Conservation (phyloP, 1,140 invertebrate species). For the Trachymyrmex septentrionalis region DNA sequence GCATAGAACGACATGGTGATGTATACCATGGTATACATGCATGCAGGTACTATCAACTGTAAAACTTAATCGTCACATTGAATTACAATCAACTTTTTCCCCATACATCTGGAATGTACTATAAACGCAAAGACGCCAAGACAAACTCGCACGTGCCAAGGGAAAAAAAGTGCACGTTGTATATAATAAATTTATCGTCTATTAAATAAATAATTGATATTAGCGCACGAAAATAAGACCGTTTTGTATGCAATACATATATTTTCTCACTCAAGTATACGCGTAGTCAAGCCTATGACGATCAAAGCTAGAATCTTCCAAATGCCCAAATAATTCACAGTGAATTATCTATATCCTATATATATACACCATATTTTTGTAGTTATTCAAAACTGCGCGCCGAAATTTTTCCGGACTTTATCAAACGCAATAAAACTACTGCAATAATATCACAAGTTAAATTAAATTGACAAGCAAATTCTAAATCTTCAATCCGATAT, state of each 20-base stretch:
- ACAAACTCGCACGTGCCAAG: not conserved
- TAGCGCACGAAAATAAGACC: not conserved
- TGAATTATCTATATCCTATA: too few relatives aligned
- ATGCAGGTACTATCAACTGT: slow-evolving; percentile 50
- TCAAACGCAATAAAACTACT: too few relatives aligned
- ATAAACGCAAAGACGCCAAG: not conserved
- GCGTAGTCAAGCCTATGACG: too few relatives aligned
- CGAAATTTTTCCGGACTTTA: too few relatives aligned
- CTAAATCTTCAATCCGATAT: too few relatives aligned
- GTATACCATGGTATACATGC: not conserved
- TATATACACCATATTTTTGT: too few relatives aligned
- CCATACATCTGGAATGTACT: not conserved
- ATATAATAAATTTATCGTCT: not conserved
- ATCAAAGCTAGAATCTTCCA: too few relatives aligned
- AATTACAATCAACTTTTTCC: slow-evolving; percentile 45
- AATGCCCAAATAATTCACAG: too few relatives aligned
- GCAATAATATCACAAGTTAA: too few relatives aligned
- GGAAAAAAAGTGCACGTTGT: not conserved
- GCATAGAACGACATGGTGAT: slow-evolving; percentile 7
- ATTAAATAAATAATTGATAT: slow-evolving; percentile 13
- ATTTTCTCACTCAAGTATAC: too few relatives aligned
- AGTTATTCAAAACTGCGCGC: too few relatives aligned
- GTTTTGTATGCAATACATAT: not conserved
- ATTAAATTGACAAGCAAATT: too few relatives aligned
- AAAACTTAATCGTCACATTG: slow-evolving; percentile 53